Conservation (phyloP, 2,113 vertebrate genomes). For the Paradoxurus hermaphroditus region DNA sequence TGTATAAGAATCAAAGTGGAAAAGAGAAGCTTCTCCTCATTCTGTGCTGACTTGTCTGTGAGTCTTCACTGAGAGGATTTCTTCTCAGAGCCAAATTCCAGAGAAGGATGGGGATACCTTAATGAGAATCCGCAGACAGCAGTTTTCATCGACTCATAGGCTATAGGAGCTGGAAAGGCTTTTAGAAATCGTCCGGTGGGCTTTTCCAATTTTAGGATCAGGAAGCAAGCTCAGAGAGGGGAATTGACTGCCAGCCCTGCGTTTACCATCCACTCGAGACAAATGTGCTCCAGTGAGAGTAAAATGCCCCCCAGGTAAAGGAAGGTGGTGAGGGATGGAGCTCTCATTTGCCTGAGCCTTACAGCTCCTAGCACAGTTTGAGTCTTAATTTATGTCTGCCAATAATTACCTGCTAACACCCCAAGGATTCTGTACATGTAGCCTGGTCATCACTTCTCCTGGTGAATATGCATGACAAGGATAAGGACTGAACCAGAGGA, state of each 20-base stretch:
- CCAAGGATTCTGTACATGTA: neutral
- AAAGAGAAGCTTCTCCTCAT: neutral
- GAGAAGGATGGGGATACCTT: neutral
- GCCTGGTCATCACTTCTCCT: neutral
- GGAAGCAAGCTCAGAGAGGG: neutral
- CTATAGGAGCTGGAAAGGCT: neutral
- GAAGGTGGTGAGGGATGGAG: neutral
- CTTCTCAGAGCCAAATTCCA: neutral
- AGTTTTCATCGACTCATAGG: neutral
- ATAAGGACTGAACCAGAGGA: neutral
- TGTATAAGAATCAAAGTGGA: neutral
- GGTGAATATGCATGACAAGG: neutral
- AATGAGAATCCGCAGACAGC: too few relatives aligned
- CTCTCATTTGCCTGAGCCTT: neutral
- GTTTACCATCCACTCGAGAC: neutral
- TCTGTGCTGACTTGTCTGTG: neutral
- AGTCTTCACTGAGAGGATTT: neutral
- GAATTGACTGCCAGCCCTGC: accelerated
- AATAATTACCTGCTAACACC: neutral
- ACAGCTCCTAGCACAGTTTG: neutral
- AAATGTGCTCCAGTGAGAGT: accelerated
- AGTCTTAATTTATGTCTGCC: neutral
- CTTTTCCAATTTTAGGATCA: neutral
- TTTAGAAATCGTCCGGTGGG: accelerated
- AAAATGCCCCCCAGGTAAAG: accelerated